phyloP scores from a whole-genome alignment of 2,888 invertebrate genomes.

The Odontocerum albicorne region DNA sequence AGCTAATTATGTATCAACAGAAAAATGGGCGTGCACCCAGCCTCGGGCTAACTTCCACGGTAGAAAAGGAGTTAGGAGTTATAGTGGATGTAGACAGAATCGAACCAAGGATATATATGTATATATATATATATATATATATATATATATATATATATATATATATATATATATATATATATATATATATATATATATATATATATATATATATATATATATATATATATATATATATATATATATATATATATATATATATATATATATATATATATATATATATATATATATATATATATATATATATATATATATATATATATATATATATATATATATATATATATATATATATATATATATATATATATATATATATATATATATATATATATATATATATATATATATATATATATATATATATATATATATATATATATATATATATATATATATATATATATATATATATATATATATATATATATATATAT shows the following conservation, averaged over 20 bases:
- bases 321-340: not conserved
- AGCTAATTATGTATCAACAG: too few species aligned
- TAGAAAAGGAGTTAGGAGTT: too few species aligned
- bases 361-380: not conserved
- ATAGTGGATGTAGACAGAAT: too few species aligned
- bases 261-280: not conserved
- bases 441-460: slow-evolving; percentile 7
- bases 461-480: slow-evolving; percentile 7
- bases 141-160: not conserved
- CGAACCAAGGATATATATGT: too few species aligned
- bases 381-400: not conserved
- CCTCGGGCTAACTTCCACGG: too few species aligned
- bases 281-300: not conserved
- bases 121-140: not conserved
- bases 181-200: not conserved
- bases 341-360: not conserved
- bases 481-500: slow-evolving; percentile 7
- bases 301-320: not conserved
- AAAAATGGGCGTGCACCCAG: too few species aligned
- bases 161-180: not conserved
- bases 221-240: slow-evolving; percentile 7
- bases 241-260: slow-evolving; percentile 1
- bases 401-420: slow-evolving; percentile 7
- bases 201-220: slow-evolving; percentile 7
- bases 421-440: slow-evolving; percentile 7